Base-by-base conservation (phyloP, 1,140 invertebrate genomes). In the Ceratina australensis region DNA sequence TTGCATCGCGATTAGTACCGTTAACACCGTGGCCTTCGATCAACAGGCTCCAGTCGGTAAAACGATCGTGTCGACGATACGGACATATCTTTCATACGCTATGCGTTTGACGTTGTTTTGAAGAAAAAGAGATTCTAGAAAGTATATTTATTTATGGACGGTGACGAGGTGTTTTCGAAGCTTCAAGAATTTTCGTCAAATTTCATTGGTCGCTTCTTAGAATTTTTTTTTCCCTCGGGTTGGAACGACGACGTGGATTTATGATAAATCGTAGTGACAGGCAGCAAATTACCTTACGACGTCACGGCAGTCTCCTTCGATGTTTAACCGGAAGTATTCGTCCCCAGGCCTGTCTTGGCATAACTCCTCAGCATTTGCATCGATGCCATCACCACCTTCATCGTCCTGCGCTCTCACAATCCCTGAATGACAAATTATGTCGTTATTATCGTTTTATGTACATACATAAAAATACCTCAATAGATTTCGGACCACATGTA, bases 291-390 rank as follows among this genome's bases (percentile, higher is more conserved):
- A 97, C 96, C 97, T 97, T 87, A 98, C 97, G 77, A 98, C 97
- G 92, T 98, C 97, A 83, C 97, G 94, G 91, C 97, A 98, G 91
- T 98, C 97, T 77, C 96, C 96, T 59, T 97, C 96, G 26, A 95
- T 95, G 72, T 95, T 95, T 84, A 98, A 92, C 72, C 97, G 94
- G 94, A 98, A 98, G 93, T 98, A 98, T 90, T 98, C 97, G 86
- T 98, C 96, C 24, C 95, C 95, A 3, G 96, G 96, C 86, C 97
- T 94, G 85, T 96, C 96, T 78, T 96, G 95, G 89, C 97, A 98
- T 18, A 97, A 93, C 90, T 97, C 95, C 87, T 98, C 97, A 18
- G 96, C 94, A 85, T 95, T 96, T 68, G 94, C 93, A 54, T 96
- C 95, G 20, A 93, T 93, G 24, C 94, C 94, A 64, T 94, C 94